Conservation (phyloP, 2,797 vertebrate species). For the Scolopax bukidnonensis region DNA sequence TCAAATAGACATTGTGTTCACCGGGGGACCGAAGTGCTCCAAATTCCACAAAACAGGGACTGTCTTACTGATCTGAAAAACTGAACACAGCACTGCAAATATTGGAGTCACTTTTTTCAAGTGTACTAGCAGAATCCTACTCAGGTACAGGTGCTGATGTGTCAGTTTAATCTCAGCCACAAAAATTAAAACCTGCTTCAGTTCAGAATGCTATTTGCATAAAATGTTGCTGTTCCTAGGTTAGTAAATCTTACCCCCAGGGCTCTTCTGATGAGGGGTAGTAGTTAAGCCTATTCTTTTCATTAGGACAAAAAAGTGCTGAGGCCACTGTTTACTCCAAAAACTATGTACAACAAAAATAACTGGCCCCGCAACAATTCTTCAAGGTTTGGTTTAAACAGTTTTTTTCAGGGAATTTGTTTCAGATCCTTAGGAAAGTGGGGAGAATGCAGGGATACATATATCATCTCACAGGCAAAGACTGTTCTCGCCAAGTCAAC, state of each 20-base stretch:
- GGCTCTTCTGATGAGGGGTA: neutral
- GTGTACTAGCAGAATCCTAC: neutral
- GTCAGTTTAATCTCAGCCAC: neutral
- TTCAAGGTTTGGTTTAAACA: neutral
- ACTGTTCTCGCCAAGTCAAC: neutral
- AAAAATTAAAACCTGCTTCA: neutral
- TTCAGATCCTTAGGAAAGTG: neutral
- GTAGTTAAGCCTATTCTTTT: neutral
- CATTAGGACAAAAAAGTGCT: neutral
- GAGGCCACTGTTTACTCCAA: neutral
- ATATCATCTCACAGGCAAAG: neutral
- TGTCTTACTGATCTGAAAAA: neutral
- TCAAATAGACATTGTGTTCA: neutral
- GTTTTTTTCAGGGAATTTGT: neutral
- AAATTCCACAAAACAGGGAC: neutral
- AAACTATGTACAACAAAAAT: neutral
- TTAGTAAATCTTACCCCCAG: neutral
- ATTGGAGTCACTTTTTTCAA: neutral
- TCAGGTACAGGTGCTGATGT: accelerated
- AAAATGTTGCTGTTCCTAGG: neutral
- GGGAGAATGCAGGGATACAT: neutral
- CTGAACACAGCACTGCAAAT: neutral
- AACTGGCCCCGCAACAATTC: neutral
- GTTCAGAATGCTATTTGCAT: neutral
- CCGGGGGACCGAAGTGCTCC: neutral